Evolutionary conservation across 2,797 vertebrate genomes (phyloP), one percentile per base, ranked within the genome.

Genomic region (Thripadectes ignobilis): DNA sequence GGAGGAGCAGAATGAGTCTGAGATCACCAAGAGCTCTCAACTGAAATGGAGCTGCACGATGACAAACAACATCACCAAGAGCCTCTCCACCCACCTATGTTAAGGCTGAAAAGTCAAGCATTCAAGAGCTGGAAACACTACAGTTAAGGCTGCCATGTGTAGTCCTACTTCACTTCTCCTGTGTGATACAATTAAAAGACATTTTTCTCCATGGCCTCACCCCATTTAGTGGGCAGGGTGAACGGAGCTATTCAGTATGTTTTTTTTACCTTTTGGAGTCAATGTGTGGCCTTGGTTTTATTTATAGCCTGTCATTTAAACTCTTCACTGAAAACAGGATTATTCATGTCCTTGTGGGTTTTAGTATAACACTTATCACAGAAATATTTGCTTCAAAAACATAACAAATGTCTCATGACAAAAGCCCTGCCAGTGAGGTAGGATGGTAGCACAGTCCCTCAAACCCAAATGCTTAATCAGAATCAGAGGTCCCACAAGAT

Each of bases 281-380:
- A 57, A 86, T 96, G 96, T 98, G 96, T 96, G 97, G 97, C 95
- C 81, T 83, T 58, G 61, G 67, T 89, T 94, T 94, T 95, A 95
- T 96, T 95, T 96, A 94, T 92, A 95, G 86, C 68, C 10, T 17
- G 72, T 78, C 92, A 84, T 85, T 93, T 65, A 93, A 96, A 94
- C 80, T 87, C 89, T 55, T 92, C 93, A 92, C 85, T 74, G 71
- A 93, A 94, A 91, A 87, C 94, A 93, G 67, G 22, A 92, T 95
- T 95, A 95, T 95, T 96, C 93, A 97, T 86, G 85, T 93, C 94
- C 93, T 95, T 93, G 93, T 92, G 96, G 95, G 77, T 88, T 94
- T 93, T 94, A 93, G 91, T 79, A 20, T 49, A 94, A 92, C 86
- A 94, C 88, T 96, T 95, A 95, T 95, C 96, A 93, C 91, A 94